phyloP scores from a whole-genome alignment of 2,113 vertebrate genomes.

The Onychorhynchus coronatus region DNA sequence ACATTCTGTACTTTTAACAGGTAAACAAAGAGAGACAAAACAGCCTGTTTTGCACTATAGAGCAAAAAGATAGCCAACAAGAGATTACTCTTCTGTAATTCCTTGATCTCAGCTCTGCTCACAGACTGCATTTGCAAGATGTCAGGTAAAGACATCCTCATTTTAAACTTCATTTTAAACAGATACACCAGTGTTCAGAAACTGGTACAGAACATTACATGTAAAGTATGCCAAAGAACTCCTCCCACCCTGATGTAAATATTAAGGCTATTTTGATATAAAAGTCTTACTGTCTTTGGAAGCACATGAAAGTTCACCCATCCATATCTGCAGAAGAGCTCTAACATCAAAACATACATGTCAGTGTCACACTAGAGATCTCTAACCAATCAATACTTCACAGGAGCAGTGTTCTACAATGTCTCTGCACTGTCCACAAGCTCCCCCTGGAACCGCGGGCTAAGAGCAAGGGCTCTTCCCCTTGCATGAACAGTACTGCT shows the following conservation, averaged over 20 bases:
- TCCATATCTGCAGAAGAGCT: background rate
- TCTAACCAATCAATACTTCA: background rate
- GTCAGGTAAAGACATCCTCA: background rate
- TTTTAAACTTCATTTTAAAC: background rate
- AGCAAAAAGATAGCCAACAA: background rate
- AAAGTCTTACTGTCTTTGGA: background rate
- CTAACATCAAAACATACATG: background rate
- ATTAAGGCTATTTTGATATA: background rate
- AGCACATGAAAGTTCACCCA: background rate
- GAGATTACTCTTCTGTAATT: background rate
- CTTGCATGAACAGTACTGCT: background rate
- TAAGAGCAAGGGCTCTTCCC: background rate
- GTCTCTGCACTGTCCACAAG: background rate
- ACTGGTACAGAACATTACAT: background rate
- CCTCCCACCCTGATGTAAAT: background rate
- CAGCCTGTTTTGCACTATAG: background rate
- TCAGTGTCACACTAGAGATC: background rate
- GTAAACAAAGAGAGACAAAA: background rate
- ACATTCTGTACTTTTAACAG: background rate
- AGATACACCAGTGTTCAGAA: background rate
- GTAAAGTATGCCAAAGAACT: rapidly evolving
- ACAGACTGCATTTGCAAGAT: background rate
- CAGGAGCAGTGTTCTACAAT: rapidly evolving
- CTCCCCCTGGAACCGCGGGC: background rate
- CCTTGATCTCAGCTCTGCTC: background rate